Percentiles rank a stretch among this genome's conserved stretches.
Evolutionary conservation across 2,797 vertebrate species (phyloP).

Genomic region (Clarias pachynema): DNA sequence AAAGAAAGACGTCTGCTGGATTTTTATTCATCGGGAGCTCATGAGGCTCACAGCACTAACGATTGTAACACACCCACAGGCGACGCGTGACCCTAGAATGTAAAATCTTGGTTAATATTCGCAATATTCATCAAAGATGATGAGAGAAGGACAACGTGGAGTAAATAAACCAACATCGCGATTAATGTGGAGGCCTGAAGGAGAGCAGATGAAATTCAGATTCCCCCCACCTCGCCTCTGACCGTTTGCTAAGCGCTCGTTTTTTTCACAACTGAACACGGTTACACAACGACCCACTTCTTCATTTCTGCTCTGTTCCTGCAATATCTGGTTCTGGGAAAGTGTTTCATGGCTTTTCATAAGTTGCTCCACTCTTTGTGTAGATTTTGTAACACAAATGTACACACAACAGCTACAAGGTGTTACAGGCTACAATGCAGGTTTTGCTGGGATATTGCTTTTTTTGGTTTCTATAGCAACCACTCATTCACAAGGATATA

Average conservation of each 20-base stretch:
- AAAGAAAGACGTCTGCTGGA: background rate
- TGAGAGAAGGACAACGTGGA: background rate
- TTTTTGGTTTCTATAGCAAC: background rate
- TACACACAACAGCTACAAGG: background rate
- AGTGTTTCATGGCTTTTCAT: slow-evolving; percentile 8
- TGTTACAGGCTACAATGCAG: background rate
- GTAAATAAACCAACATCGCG: background rate
- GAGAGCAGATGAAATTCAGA: background rate
- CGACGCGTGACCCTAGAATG: background rate
- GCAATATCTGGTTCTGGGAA: slow-evolving; percentile 40
- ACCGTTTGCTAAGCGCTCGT: slow-evolving; percentile 60
- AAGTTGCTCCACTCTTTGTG: slow-evolving; percentile 3
- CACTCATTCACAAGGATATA: background rate
- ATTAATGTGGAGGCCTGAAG: background rate
- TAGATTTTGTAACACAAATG: background rate
- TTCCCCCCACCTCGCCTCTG: slow-evolving; percentile 18
- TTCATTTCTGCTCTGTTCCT: slow-evolving; percentile 57
- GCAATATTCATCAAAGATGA: too few species aligned
- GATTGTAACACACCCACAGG: background rate
- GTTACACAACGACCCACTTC: slow-evolving; percentile 62
- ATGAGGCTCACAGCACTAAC: background rate
- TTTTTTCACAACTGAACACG: slow-evolving; percentile 46
- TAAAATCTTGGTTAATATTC: background rate
- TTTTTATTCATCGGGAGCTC: background rate
- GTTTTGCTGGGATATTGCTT: background rate